Conservation (phyloP, 2,888 invertebrate species). For the Cataglyphis albicans region DNA sequence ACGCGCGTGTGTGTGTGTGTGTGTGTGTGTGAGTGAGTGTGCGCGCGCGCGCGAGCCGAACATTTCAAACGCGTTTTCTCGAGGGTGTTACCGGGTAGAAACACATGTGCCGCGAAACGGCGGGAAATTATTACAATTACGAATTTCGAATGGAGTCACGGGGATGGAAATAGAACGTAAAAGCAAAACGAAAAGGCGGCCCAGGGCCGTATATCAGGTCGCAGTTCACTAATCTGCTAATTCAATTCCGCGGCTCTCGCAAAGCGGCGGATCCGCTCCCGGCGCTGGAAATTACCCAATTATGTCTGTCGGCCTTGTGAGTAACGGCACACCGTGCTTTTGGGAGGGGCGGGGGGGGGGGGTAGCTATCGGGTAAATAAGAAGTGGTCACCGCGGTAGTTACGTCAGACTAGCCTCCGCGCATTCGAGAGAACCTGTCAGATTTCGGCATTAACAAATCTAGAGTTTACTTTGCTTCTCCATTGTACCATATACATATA, state of each 20-base stretch:
- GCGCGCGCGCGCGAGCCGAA: conserved; percentile 14
- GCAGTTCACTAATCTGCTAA: conserved; percentile 63
- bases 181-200: conserved; percentile 60
- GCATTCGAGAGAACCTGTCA: background rate
- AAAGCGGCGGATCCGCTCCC: conserved; percentile 35
- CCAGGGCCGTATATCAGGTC: conserved; percentile 54
- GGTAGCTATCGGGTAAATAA: conserved; percentile 44
- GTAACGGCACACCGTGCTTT: conserved; percentile 39
- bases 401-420: conserved; percentile 24
- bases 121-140: conserved; percentile 66
- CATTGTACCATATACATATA: background rate
- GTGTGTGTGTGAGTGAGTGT: too few relatives aligned
- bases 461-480: background rate
- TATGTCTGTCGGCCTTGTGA: conserved; percentile 52
- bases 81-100: conserved; percentile 27
- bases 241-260: conserved; percentile 62
- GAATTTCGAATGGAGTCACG: conserved; percentile 28
- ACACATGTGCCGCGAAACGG: conserved; percentile 7
- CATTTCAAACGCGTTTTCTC: conserved; percentile 35
- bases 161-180: conserved; percentile 62
- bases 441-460: conserved; percentile 11
- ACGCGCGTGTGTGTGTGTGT: background rate
- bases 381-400: conserved; percentile 36
- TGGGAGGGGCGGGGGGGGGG: too few relatives aligned
- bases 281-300: conserved; percentile 62